Evolutionary conservation across 2,113 vertebrate genomes (phyloP).

Genomic region (Colius striatus): DNA sequence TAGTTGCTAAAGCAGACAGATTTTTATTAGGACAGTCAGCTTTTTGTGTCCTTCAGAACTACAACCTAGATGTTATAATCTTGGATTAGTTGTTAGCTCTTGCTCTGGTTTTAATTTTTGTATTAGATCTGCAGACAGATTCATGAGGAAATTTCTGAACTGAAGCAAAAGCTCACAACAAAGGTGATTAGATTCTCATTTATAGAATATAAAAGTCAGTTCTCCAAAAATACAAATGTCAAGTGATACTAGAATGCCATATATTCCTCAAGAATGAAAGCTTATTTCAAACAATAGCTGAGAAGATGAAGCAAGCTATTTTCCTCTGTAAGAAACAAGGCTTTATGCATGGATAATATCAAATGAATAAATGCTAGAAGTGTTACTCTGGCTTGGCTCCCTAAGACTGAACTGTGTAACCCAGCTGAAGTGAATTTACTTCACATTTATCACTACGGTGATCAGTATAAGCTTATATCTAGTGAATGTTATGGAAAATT

Average conservation of each 20-base stretch:
- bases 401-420: not conserved
- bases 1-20: slow-evolving; percentile 23
- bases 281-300: not conserved
- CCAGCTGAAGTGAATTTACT: not conserved
- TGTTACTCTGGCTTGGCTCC: not conserved
- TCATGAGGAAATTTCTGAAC: not conserved
- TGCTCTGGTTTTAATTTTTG: slow-evolving; percentile 13
- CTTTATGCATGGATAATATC: not conserved
- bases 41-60: not conserved
- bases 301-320: not conserved
- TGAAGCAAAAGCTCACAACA: not conserved
- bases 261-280: not conserved
- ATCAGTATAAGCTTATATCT: not conserved
- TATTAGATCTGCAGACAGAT: slow-evolving; percentile 13
- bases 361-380: not conserved
- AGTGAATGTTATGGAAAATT: not conserved
- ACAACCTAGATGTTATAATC: not conserved
- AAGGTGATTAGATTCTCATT: not conserved
- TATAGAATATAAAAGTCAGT: not conserved
- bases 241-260: not conserved
- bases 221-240: not conserved
- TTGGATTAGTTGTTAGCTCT: slow-evolving; percentile 27
- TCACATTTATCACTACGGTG: slow-evolving; percentile 16
- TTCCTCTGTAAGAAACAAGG: not conserved
- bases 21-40: slow-evolving; percentile 33